Evolutionary conservation across 2,888 invertebrate genomes (phyloP), one percentile per base, ranked within the genome.

Genomic region (Zygothrica quintamaculata): DNA sequence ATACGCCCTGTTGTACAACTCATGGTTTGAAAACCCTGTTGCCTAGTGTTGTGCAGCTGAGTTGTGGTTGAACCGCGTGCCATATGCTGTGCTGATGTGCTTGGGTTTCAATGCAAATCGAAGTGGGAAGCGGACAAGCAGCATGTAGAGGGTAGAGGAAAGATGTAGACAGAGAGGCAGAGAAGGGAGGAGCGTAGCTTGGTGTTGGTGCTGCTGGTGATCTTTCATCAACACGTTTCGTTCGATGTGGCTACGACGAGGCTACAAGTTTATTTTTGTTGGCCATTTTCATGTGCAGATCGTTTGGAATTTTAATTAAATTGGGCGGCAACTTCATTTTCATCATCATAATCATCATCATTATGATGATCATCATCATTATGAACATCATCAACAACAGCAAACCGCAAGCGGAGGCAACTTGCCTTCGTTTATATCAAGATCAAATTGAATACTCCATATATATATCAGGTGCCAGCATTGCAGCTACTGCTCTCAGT

Each of bases 261-360:
- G 58, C 82, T n/a, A n/a, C n/a, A n/a, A n/a, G 59, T 84, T 79
- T 66, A 66, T 60, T 65, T 56, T n/a, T 50, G 31, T 7, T 47
- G 58, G 36, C 39, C 44, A 52, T 51, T 73, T n/a, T 68, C 79
- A 77, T 87, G 81, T 84, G 80, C 76, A 77, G 78, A 78, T 84
- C 88, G 87, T 84, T 88, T 82, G 88, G 88, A 88, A 87, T 87
- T 87, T 87, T 87, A 87, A 87, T 88, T 88, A 88, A 87, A 88
- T 87, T 87, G 88, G 87, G 87, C 87, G 87, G 81, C 69, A 76
- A 88, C 88, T 88, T 88, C 78, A 88, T 86, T 88, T 85, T 80
- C 80, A 82, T 85, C 81, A 87, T 76, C n/a, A n/a, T n/a, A n/a
- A n/a, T n/a, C n/a, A n/a, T n/a, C n/a, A n/a, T n/a, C n/a, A n/a